Percentiles rank a stretch among this genome's conserved stretches.
Conservation (phyloP, 2,888 invertebrate genomes). For the Caenorhabditis sinica region DNA sequence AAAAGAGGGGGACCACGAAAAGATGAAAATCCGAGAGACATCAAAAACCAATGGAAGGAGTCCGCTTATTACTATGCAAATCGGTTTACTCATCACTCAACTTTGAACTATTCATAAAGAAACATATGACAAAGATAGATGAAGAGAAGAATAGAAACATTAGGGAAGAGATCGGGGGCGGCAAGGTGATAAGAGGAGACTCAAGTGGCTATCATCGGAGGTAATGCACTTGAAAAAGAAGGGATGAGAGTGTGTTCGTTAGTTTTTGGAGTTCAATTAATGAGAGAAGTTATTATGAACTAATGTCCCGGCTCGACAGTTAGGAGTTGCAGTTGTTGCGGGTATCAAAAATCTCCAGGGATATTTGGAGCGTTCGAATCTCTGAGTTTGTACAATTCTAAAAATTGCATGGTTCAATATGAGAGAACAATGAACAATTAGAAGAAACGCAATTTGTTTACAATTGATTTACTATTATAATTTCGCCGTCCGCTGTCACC, state of each 20-base stretch:
- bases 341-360: no score
- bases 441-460: no score
- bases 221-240: constrained; percentile 37
- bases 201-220: constrained; percentile 53
- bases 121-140: constrained; percentile 1
- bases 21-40: constrained; percentile 57
- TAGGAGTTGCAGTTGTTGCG: no score
- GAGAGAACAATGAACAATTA: no score
- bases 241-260: background rate
- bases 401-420: no score
- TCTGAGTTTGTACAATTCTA: no score
- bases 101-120: constrained; percentile 50
- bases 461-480: no score
- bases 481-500: no score
- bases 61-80: constrained; percentile 61
- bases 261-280: constrained; percentile 8
- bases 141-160: constrained; percentile 32
- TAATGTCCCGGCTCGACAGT: no score
- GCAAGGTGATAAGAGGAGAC: constrained; percentile 51
- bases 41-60: constrained; percentile 50
- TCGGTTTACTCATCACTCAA: constrained; percentile 60
- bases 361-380: no score
- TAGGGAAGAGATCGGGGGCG: constrained; percentile 27
- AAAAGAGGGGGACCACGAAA: constrained; percentile 36
- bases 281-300: constrained; percentile 21